Conservation (phyloP, 2,797 vertebrate species). For the Catharus ustulatus region DNA sequence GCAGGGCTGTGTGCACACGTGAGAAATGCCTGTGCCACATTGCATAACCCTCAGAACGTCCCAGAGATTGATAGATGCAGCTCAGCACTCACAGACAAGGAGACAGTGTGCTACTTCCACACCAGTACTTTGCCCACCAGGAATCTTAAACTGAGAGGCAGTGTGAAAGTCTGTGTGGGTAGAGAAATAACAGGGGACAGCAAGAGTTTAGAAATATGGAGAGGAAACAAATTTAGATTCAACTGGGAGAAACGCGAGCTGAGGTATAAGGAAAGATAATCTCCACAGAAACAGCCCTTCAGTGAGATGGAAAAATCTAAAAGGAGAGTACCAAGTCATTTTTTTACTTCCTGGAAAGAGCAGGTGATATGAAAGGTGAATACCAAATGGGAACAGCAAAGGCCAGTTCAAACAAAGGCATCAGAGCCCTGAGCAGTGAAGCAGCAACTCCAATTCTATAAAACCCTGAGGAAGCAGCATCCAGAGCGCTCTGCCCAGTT, state of each 20-base stretch:
- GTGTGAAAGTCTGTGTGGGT: constrained; percentile 70
- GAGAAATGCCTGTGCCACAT: background rate
- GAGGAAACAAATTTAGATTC: constrained; percentile 63
- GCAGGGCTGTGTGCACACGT: background rate
- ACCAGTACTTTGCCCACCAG: constrained; percentile 65
- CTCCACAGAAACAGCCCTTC: constrained; percentile 62
- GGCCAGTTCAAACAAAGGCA: constrained; percentile 18
- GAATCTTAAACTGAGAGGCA: constrained; percentile 65
- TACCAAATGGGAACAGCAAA: constrained; percentile 1
- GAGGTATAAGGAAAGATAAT: constrained; percentile 27
- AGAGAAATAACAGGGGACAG: constrained; percentile 71
- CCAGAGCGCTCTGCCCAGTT: background rate
- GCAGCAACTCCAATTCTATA: background rate
- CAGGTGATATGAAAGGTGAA: background rate
- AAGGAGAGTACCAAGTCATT: background rate
- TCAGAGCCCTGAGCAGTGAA: background rate
- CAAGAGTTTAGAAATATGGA: constrained; percentile 63
- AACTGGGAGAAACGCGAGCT: constrained; percentile 11
- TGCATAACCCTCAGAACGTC: constrained; percentile 33
- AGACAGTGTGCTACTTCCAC: constrained; percentile 63
- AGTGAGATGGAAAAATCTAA: constrained; percentile 37
- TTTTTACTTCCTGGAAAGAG: constrained; percentile 54
- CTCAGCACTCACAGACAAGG: constrained; percentile 28
- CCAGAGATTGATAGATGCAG: background rate
- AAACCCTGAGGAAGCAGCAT: background rate